A percentile compares a stretch with the other conserved stretches of the same genome.
Conservation (phyloP, 2,888 invertebrate species). For the Drosophila kanekoi region DNA sequence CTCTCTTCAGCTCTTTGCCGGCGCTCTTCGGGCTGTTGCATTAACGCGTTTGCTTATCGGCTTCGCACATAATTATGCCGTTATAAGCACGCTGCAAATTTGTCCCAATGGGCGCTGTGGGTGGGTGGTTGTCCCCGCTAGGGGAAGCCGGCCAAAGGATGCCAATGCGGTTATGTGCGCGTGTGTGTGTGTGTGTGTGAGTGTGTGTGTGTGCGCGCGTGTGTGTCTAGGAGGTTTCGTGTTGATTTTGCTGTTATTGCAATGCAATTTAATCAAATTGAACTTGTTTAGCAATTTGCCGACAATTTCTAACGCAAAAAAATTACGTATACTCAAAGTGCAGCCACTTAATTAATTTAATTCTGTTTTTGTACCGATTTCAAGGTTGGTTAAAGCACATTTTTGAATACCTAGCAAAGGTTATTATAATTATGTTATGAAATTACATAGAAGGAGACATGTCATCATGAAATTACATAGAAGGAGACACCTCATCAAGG, state of each 20-base stretch:
- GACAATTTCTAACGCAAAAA: conserved; percentile 4
- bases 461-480: too few relatives aligned
- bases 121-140: conserved; percentile 12
- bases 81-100: conserved; percentile 60
- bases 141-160: conserved; percentile 41
- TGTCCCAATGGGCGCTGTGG: conserved; percentile 1
- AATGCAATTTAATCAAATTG: conserved; percentile 50
- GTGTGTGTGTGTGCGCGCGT: conserved; percentile 4
- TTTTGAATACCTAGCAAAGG: background rate
- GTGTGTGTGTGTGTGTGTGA: background rate
- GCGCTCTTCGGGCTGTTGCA: conserved; percentile 35
- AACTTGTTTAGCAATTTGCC: conserved; percentile 34
- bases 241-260: conserved; percentile 47
- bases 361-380: background rate
- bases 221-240: conserved; percentile 22
- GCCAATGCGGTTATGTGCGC: conserved; percentile 11
- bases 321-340: conserved; percentile 22
- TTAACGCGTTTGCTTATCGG: conserved; percentile 48
- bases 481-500: too few relatives aligned
- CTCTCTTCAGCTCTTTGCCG: conserved; percentile 7
- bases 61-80: conserved; percentile 60
- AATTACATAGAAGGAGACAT: too few relatives aligned
- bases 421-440: too few relatives aligned
- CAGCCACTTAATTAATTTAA: conserved; percentile 7
- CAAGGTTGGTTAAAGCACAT: conserved; percentile 1